Conservation (phyloP, 2,888 invertebrate genomes). For the Glaucopsyche alexis region DNA sequence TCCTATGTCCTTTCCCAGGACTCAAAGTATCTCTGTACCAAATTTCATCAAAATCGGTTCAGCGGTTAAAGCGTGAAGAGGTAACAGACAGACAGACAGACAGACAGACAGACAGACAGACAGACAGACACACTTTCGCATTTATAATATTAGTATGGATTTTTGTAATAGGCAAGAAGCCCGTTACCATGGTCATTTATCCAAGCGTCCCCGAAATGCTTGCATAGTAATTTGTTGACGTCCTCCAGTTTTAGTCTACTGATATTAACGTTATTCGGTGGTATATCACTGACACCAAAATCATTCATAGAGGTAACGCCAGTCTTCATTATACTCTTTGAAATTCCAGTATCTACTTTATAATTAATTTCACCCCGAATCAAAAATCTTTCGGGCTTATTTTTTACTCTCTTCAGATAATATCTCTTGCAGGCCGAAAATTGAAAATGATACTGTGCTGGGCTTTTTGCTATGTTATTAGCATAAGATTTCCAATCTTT, state of each 20-base stretch:
- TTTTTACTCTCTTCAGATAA: background rate
- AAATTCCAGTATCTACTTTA: constrained; percentile 4
- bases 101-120: too few species aligned
- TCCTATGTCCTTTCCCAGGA: too few species aligned
- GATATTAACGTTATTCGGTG: constrained; percentile 7
- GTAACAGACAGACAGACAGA: too few species aligned
- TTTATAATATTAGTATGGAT: too few species aligned
- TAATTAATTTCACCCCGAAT: constrained; percentile 7
- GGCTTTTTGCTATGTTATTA: background rate
- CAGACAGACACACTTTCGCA: too few species aligned
- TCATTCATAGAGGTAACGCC: background rate
- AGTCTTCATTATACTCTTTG: background rate
- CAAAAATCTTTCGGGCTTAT: background rate
- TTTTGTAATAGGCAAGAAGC: constrained; percentile 7
- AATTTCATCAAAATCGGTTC: too few species aligned
- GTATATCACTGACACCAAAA: constrained; percentile 4
- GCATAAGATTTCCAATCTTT: constrained; percentile 15
- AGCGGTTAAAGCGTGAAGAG: too few species aligned
- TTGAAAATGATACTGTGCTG: background rate
- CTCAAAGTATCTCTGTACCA: too few species aligned
- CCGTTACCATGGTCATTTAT: constrained; percentile 1
- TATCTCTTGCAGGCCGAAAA: constrained; percentile 4
- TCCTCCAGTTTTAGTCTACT: constrained; percentile 7
- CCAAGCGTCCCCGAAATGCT: constrained; percentile 2
- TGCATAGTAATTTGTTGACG: constrained; percentile 4